phyloP scores from a whole-genome alignment of 2,797 vertebrate species.

The Anguilla anguilla region DNA sequence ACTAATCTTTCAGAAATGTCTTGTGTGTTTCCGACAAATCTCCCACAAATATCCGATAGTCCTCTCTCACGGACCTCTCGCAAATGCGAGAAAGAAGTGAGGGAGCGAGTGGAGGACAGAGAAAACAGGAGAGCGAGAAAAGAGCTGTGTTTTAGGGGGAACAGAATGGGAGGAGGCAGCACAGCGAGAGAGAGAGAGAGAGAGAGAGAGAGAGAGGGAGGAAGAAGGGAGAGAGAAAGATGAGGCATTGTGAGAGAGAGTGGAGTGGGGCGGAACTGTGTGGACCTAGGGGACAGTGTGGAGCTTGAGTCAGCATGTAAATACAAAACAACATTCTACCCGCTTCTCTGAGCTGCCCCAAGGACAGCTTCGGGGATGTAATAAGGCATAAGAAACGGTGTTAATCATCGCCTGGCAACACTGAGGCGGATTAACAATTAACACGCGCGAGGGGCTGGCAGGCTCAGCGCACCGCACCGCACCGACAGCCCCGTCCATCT shows the following conservation, averaged over 20 bases:
- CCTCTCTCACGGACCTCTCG: neutral
- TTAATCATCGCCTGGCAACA: neutral
- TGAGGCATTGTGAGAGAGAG: neutral
- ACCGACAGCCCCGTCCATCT: slow-evolving; percentile 30
- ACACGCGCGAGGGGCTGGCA: neutral
- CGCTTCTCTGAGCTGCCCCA: neutral
- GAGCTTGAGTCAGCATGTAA: neutral
- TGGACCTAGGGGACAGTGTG: neutral
- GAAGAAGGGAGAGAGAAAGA: neutral
- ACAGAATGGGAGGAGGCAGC: neutral
- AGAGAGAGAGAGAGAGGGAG: neutral
- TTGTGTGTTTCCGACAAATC: neutral
- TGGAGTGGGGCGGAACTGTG: neutral
- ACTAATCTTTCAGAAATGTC: neutral
- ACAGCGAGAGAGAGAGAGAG: neutral
- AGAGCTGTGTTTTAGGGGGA: neutral
- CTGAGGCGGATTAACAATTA: neutral
- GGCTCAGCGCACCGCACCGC: no score
- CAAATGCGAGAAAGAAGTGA: neutral
- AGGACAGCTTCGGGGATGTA: neutral
- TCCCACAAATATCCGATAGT: neutral
- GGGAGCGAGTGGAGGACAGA: neutral
- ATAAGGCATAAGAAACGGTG: neutral
- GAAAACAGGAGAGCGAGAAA: neutral
- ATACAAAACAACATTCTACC: neutral